Percentiles rank a stretch among this genome's conserved stretches.
phyloP scores from a whole-genome alignment of 2,888 invertebrate genomes.

The Teleiodes luculella region DNA sequence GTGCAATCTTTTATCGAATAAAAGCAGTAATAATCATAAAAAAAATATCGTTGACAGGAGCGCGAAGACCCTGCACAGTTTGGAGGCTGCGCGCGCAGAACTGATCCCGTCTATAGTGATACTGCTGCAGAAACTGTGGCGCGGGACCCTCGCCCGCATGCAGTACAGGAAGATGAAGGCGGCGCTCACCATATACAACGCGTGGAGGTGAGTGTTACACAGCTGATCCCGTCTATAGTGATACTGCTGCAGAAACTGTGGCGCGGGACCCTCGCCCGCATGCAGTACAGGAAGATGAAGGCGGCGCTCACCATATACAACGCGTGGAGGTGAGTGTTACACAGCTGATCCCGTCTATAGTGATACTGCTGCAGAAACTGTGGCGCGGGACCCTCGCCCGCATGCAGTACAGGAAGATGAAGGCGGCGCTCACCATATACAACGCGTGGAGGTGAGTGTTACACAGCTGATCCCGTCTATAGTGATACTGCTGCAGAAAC shows the following conservation, averaged over 20 bases:
- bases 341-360: background rate
- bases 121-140: constrained; percentile 96
- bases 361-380: background rate
- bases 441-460: constrained; percentile 88
- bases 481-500: constrained; percentile 95
- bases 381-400: background rate
- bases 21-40: no score
- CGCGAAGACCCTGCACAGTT: constrained; percentile 92
- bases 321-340: constrained; percentile 81
- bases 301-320: constrained; percentile 90
- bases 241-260: constrained; percentile 97
- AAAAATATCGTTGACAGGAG: constrained; percentile 57
- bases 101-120: constrained; percentile 94
- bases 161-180: constrained; percentile 92
- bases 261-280: constrained; percentile 89
- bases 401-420: no score
- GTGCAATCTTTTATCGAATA: no score
- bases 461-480: constrained; percentile 94
- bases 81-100: constrained; percentile 92
- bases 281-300: constrained; percentile 89
- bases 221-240: constrained; percentile 93
- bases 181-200: constrained; percentile 86
- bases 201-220: no score
- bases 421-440: no score
- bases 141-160: constrained; percentile 88